A percentile compares a stretch with the other conserved stretches of the same genome.
These are phyloP conservation scores for Corydoras maculifer DNA, from an alignment of 2,113 vertebrate genomes.

Conservation along the genomic window DNA sequence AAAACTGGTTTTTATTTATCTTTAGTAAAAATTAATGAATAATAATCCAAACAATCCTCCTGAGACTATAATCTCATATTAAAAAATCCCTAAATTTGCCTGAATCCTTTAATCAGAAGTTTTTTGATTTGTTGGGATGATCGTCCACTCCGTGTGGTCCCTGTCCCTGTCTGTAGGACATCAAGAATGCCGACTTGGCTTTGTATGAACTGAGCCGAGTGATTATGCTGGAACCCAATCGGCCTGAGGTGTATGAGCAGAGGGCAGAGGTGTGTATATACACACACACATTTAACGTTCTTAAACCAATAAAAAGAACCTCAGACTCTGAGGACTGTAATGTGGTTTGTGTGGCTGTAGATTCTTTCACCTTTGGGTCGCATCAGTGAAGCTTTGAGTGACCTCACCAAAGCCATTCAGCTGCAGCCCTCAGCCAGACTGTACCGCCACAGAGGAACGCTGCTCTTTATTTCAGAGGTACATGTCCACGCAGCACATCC, in stretches of 20 bases:
- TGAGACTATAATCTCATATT: too few species aligned
- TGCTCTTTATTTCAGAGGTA: constrained; percentile 97
- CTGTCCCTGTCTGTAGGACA: constrained; percentile 67
- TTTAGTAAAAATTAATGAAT: too few species aligned
- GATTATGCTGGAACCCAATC: constrained; percentile 82
- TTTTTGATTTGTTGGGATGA: too few species aligned
- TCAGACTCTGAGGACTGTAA: too few species aligned
- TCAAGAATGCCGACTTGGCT: constrained; percentile 93
- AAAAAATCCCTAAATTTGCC: too few species aligned
- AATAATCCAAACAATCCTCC: too few species aligned
- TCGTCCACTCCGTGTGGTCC: background rate
- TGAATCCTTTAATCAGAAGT: too few species aligned
- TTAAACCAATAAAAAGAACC: too few species aligned
- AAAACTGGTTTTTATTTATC: too few species aligned
- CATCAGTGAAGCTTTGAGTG: constrained; percentile 85
- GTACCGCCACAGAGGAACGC: constrained; percentile 87
- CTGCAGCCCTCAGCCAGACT: constrained; percentile 89
- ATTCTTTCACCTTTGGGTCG: constrained; percentile 91
- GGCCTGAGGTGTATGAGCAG: constrained; percentile 91
- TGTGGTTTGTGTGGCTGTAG: constrained; percentile 50
- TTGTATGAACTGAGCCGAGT: constrained; percentile 90
- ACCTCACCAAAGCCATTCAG: constrained; percentile 92
- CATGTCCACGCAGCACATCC: constrained; percentile 20
- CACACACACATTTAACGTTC: background rate
- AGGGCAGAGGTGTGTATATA: constrained; percentile 80